Conservation (phyloP, 1,140 invertebrate species). For the Homalodisca vitripennis region DNA sequence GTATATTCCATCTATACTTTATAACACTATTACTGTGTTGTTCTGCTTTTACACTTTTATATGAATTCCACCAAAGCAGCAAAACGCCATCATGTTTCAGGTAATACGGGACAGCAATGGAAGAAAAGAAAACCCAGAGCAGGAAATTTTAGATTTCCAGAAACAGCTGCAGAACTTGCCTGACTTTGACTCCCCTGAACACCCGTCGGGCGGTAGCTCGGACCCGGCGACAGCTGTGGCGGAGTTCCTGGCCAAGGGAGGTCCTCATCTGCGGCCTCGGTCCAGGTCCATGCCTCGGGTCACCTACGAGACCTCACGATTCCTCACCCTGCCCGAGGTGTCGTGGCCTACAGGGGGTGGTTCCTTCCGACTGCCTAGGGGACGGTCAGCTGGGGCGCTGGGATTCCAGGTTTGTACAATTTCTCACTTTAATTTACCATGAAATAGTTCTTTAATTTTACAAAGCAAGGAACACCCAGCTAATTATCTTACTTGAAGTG, state of each 20-base stretch:
- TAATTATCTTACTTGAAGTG: no score
- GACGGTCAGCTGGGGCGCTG: constrained; percentile 44
- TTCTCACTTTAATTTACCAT: no score
- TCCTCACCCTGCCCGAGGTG: constrained; percentile 47
- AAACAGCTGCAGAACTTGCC: constrained; percentile 56
- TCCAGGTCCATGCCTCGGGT: constrained; percentile 53
- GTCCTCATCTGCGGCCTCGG: constrained; percentile 47
- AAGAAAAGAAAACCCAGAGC: constrained; percentile 48
- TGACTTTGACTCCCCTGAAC: constrained; percentile 48
- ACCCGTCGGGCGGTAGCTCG: constrained; percentile 34
- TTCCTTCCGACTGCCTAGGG: constrained; percentile 43
- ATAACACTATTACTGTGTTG: background rate
- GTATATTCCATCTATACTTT: background rate
- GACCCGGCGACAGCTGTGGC: constrained; percentile 40
- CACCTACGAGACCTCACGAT: constrained; percentile 50
- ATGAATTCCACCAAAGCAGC: no score
- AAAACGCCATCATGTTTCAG: background rate
- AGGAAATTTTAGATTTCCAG: constrained; percentile 55
- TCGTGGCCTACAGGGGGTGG: constrained; percentile 37
- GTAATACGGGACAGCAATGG: constrained; percentile 20
- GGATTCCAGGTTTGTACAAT: constrained; percentile 32
- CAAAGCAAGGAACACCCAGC: no score
- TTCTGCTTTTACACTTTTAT: no score
- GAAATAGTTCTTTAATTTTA: no score
- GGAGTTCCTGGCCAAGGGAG: constrained; percentile 43